Base-by-base conservation (phyloP, 2,113 vertebrate genomes). In the Dicrurus megarhynchus region DNA sequence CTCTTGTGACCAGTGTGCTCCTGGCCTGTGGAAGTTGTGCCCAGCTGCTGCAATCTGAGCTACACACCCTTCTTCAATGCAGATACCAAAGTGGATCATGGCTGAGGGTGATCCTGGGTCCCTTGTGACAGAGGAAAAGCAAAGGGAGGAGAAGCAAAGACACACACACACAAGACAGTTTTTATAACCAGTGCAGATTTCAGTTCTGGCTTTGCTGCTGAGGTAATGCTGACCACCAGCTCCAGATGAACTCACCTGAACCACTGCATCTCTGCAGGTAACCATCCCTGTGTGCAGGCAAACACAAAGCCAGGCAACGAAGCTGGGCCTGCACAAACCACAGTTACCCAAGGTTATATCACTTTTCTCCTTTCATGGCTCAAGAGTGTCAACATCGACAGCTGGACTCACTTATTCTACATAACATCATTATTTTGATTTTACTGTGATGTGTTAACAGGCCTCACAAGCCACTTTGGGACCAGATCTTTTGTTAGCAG, bases 351-450 rank as follows among this genome's bases (percentile, higher is more conserved):
- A 63, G 42, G 18, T 55, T 88, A 17, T 50, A 79, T 79, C 33
- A 20, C 27, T 88, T 85, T 46, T 73, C 80, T 91, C 35, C 44
- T 89, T 89, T 76, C 5, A 6, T 20, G 37, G 83, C 69, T 85
- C 75, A 64, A 22, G 23, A 28, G 27, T 26, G 70, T 90, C 75
- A 88, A 52, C 70, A 75, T 33, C 0, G 0, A 82, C 85, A 93
- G 82, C 91, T 90, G 91, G 33, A 60, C 57, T 88, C 57, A 79
- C 32, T 95, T 90, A 85, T 19, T 88, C 53, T 64, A 35, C 13
- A 47, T 60, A 79, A 68, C 69, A 64, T 82, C 70, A 68, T 85
- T 92, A 76, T 75, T 96, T 90, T 85, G 65, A 56, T 90, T 78
- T 60, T 87, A 52, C 39, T 92, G 78, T 92, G 56, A 88, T 33